Percentiles rank a stretch among this genome's conserved stretches.
Conservation (phyloP, 2,113 vertebrate genomes). For the Arenaria interpres region DNA sequence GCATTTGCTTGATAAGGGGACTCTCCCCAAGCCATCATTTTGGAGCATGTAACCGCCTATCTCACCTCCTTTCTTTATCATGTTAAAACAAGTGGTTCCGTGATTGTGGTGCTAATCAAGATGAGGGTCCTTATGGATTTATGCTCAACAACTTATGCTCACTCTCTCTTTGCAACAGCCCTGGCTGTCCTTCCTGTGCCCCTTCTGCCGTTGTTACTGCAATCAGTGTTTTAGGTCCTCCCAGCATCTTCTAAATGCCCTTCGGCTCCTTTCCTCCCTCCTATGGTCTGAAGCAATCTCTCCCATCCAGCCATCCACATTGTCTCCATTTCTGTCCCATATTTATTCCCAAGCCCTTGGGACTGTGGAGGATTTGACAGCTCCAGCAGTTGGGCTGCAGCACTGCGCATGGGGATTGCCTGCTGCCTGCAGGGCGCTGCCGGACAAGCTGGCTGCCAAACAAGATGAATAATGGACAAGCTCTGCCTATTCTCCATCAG, state of each 20-base stretch:
- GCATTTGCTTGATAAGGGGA: background rate
- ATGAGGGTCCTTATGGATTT: conserved; percentile 32
- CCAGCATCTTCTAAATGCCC: background rate
- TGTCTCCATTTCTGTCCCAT: background rate
- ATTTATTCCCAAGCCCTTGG: background rate
- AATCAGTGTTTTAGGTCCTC: background rate
- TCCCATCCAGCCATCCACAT: background rate
- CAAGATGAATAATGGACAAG: background rate
- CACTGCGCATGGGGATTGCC: fast-evolving
- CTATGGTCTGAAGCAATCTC: background rate
- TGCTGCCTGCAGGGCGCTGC: background rate
- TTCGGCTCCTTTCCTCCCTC: background rate
- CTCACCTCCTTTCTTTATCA: conserved; percentile 37
- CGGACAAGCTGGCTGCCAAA: background rate
- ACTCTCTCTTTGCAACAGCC: background rate
- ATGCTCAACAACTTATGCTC: background rate
- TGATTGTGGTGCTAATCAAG: conserved; percentile 49
- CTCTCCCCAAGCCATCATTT: conserved; percentile 4
- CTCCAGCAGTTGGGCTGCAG: background rate
- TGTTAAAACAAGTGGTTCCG: background rate
- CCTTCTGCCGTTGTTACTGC: background rate
- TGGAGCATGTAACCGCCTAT: background rate
- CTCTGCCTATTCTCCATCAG: background rate
- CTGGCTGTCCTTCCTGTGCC: background rate
- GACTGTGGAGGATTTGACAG: background rate